Evolutionary conservation across 2,888 invertebrate genomes (phyloP).

Genomic region (Molanna angustata): DNA sequence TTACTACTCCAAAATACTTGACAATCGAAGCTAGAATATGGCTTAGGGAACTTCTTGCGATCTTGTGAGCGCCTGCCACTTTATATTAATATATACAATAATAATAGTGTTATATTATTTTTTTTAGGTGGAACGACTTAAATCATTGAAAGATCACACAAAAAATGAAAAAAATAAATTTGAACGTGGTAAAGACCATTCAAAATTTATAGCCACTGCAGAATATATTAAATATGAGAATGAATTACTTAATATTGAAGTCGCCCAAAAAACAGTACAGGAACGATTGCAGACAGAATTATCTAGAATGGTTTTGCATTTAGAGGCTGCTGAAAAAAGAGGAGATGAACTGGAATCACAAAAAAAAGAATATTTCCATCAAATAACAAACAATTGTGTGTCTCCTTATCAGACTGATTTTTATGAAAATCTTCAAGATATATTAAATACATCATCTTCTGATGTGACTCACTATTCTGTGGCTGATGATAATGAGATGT

Average conservation of each 20-base stretch:
- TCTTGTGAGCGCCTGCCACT: too few relatives aligned
- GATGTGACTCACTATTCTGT: not conserved
- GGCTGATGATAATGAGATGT: not conserved
- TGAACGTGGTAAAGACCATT: not conserved
- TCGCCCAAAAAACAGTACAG: constrained; percentile 40
- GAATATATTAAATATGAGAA: constrained; percentile 17
- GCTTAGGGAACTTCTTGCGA: too few relatives aligned
- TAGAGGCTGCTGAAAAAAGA: constrained; percentile 44
- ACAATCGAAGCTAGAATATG: too few relatives aligned
- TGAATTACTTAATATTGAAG: constrained; percentile 36
- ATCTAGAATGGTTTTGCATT: constrained; percentile 40
- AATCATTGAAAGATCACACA: constrained; percentile 20
- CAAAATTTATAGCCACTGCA: constrained; percentile 3
- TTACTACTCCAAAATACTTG: too few relatives aligned
- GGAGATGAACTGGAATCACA: constrained; percentile 47
- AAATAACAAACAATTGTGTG: constrained; percentile 40
- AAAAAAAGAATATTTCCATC: constrained; percentile 44
- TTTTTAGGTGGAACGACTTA: constrained; percentile 30
- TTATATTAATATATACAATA: not conserved
- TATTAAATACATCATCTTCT: constrained; percentile 38
- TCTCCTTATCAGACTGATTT: constrained; percentile 53
- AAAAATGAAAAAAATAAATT: constrained; percentile 6
- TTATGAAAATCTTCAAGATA: constrained; percentile 50
- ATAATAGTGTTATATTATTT: not conserved
- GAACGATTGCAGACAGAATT: constrained; percentile 39